These are phyloP conservation scores for Chymomyza caudatula DNA, from an alignment of 2,888 invertebrate genomes.

Conservation along the genomic window DNA sequence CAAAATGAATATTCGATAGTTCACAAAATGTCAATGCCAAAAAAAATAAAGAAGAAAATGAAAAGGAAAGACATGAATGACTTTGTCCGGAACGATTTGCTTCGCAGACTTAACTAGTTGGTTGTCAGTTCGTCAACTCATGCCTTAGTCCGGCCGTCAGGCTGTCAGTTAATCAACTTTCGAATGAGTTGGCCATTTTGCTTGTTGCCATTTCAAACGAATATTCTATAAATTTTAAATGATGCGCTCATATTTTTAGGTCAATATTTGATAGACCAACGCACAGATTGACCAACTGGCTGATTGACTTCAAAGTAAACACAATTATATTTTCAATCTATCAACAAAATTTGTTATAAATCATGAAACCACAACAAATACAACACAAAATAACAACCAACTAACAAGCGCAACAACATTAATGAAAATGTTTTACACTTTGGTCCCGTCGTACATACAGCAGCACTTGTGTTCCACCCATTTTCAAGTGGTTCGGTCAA, in stretches of 20 bases:
- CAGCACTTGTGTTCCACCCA: background rate
- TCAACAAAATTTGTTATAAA: slow-evolving; percentile 2
- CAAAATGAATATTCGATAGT: background rate
- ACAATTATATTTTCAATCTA: slow-evolving; percentile 52
- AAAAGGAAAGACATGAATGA: background rate
- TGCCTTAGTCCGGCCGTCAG: background rate
- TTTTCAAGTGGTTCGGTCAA: background rate
- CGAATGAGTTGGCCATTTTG: background rate
- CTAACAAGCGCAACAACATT: background rate
- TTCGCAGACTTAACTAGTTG: background rate
- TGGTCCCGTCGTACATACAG: no score
- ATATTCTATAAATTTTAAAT: slow-evolving; percentile 63
- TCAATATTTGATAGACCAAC: slow-evolving; percentile 49
- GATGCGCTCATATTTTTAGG: slow-evolving; percentile 30
- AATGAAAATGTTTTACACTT: background rate
- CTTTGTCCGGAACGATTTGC: background rate
- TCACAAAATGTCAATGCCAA: background rate
- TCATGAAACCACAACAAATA: background rate
- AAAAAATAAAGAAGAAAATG: background rate
- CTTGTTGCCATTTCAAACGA: slow-evolving; percentile 11
- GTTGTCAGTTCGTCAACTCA: background rate
- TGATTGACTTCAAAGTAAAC: slow-evolving; percentile 50
- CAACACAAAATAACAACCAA: background rate
- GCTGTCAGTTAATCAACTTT: background rate
- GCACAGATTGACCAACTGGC: background rate